Evolutionary conservation across 1,140 invertebrate species (phyloP).

Genomic region (Eulimnadia texana): DNA sequence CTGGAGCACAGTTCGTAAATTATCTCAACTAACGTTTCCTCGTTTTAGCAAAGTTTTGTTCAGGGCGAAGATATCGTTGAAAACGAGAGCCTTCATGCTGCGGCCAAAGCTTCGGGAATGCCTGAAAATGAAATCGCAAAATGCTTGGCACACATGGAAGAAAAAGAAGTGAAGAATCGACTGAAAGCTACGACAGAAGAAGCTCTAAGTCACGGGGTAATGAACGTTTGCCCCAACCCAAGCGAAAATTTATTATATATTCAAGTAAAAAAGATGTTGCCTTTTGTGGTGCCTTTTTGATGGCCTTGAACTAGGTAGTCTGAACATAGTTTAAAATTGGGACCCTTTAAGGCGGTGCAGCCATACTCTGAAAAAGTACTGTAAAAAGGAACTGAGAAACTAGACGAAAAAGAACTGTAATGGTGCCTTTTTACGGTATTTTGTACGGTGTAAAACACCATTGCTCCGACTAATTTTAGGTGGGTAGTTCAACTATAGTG

Average conservation of each 20-base stretch:
- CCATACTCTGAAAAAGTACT: too few species aligned
- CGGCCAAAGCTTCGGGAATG: constrained; percentile 23
- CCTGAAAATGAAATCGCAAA: constrained; percentile 14
- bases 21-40: background rate
- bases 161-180: constrained; percentile 15
- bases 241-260: background rate
- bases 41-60: too few species aligned
- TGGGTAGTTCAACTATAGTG: too few species aligned
- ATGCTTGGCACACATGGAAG: constrained; percentile 10
- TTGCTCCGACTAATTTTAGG: too few species aligned
- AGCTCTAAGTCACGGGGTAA: constrained; percentile 17
- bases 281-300: background rate
- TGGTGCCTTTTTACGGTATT: too few species aligned
- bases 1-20: constrained; percentile 20
- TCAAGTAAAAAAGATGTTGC: background rate
- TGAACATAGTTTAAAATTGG: too few species aligned
- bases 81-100: constrained; percentile 23
- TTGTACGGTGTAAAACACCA: too few species aligned
- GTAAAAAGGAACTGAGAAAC: too few species aligned
- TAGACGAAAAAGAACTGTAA: too few species aligned
- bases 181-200: constrained; percentile 18
- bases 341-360: too few species aligned
- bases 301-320: too few species aligned
- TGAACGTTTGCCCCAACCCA: too few species aligned
- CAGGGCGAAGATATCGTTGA: constrained; percentile 26